Percentiles rank a stretch among this genome's conserved stretches.
These are phyloP conservation scores for Bimastos eiseni DNA, from an alignment of 2,888 invertebrate species.

Conservation along the genomic window DNA sequence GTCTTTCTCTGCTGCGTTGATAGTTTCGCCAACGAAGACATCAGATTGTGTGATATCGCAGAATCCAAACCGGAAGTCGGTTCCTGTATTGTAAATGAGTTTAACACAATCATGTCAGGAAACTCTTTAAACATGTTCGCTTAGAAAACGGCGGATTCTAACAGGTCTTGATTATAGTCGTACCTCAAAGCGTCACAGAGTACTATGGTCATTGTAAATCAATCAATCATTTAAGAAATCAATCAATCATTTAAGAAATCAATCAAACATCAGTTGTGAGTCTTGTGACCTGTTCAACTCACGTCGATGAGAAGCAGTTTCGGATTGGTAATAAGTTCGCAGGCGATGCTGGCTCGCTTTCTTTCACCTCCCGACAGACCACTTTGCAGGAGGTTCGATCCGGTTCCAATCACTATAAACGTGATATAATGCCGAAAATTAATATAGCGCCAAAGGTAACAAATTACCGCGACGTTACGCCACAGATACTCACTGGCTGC, in stretches of 20 bases:
- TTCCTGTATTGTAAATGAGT: slow-evolving; percentile 73
- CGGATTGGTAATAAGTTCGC: slow-evolving; percentile 79
- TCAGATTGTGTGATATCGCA: slow-evolving; percentile 75
- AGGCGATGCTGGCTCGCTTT: slow-evolving; percentile 80
- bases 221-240: no score
- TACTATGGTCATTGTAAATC: no score
- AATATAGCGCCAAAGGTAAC: no score
- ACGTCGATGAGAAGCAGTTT: slow-evolving; percentile 77
- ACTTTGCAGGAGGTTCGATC: background rate
- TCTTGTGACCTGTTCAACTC: slow-evolving; percentile 31
- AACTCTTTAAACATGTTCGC: no score
- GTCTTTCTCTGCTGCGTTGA: slow-evolving; percentile 78
- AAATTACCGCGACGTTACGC: no score
- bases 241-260: no score
- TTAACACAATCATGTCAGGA: no score
- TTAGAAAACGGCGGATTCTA: no score
- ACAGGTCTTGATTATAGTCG: no score
- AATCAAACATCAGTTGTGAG: no score
- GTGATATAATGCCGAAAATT: background rate
- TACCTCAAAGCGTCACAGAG: no score
- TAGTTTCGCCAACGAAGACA: slow-evolving; percentile 74
- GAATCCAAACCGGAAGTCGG: slow-evolving; percentile 82
- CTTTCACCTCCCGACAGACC: slow-evolving; percentile 76
- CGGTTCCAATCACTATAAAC: slow-evolving; percentile 73
- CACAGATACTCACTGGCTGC: no score